phyloP scores from a whole-genome alignment of 2,888 invertebrate genomes.

The Rhagophthalmus giganteus region DNA sequence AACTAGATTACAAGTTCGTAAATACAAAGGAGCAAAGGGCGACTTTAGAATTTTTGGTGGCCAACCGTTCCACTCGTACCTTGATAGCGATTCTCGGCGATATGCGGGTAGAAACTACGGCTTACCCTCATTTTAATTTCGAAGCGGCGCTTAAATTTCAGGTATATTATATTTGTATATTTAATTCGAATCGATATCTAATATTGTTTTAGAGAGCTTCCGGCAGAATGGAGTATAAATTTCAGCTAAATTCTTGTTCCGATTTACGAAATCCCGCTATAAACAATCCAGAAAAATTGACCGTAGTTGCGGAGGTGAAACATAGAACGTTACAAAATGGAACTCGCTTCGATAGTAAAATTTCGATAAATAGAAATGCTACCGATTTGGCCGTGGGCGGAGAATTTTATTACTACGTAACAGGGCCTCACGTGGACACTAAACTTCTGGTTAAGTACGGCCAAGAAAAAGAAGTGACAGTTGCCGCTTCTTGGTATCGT shows the following conservation, averaged over 20 bases:
- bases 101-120: conserved; percentile 71
- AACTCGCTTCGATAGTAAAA: conserved; percentile 63
- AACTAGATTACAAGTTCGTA: conserved; percentile 69
- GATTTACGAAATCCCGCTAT: conserved; percentile 58
- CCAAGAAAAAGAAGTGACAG: conserved; percentile 63
- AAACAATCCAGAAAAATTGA: conserved; percentile 62
- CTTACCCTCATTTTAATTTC: conserved; percentile 75
- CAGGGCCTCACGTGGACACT: conserved; percentile 61
- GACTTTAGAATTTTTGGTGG: conserved; percentile 55
- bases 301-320: conserved; percentile 61
- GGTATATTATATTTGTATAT: conserved; percentile 53
- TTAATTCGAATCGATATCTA: neutral
- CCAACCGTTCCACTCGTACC: conserved; percentile 62
- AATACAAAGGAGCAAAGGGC: conserved; percentile 61
- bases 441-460: conserved; percentile 60
- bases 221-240: conserved; percentile 71
- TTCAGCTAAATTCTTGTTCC: conserved; percentile 70
- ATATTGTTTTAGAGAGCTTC: conserved; percentile 62
- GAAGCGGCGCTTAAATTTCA: conserved; percentile 66
- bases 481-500: conserved; percentile 62
- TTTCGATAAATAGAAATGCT: conserved; percentile 67
- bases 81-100: conserved; percentile 66
- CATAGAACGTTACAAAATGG: conserved; percentile 56
- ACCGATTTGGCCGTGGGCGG: conserved; percentile 69
- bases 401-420: conserved; percentile 58